Evolutionary conservation across 2,888 invertebrate species (phyloP), one percentile per base, ranked within the genome.

Genomic region (Drosophila mayaguana): DNA sequence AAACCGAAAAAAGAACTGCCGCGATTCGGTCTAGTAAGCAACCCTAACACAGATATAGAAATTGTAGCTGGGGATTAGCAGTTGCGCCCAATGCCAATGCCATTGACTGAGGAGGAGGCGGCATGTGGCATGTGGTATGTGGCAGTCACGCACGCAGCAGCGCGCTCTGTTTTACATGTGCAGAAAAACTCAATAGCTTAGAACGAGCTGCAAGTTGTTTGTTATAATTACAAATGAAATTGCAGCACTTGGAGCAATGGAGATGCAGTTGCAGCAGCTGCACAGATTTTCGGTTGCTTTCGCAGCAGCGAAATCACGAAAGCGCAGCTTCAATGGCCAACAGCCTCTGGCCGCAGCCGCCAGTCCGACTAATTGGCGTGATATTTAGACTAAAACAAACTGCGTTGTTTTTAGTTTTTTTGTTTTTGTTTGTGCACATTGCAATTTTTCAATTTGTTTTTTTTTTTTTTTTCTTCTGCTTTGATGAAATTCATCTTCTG

Each of bases 381-480:
- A 91, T 87, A 87, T 91, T 84, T 83, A 91, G 91, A 91, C 84
- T 90, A 91, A 84, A 90, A 91, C 91, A 88, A 82, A 86, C 74
- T 74, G 66, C 73, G 77, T 61, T 48, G 20, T 36, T 53, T 25
- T 25, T 25, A 1, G 5, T 25, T 25, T 25, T 25, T 25, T 25
- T 25, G 5, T 18, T 38, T 28, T 57, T 57, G 12, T 22, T 25
- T 46, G n/a, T 38, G 20, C 69, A 38, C 28, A 51, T 36, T 53
- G 53, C 36, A 53, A 36, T 53, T 22, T 40, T 42, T 9, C 14
- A 7, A 16, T 7, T 14, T 14, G 8, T 55, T 57, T 36, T 32
- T 46, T 3, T 57, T 36, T 32, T 46, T 3, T n/a, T n/a, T 3
- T 8, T 75, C 6, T 38, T 6, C 12, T 77, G 72, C 72, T 67